Evolutionary conservation across 2,888 invertebrate species (phyloP).

Genomic region (Apotomis turbidana): DNA sequence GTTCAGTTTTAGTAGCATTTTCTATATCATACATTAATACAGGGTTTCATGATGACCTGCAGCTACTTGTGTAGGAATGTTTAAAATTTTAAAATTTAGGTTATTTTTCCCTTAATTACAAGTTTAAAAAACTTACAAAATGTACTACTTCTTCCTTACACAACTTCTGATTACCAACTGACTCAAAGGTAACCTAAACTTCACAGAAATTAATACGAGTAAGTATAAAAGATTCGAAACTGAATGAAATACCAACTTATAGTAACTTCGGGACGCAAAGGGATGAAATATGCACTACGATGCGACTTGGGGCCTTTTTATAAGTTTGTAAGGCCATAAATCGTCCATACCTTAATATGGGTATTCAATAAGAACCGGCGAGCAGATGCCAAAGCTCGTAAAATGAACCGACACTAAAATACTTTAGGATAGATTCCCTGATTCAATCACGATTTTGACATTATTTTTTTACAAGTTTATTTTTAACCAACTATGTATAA

Average conservation of each 20-base stretch:
- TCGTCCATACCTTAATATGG: slow-evolving; percentile 54
- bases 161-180: no score
- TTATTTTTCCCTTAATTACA: no score
- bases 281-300: slow-evolving; percentile 23
- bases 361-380: slow-evolving; percentile 58
- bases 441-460: slow-evolving; percentile 54
- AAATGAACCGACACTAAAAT: slow-evolving; percentile 52
- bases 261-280: slow-evolving; percentile 1
- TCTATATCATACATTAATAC: no score
- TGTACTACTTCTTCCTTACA: no score
- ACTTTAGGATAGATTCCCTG: slow-evolving; percentile 57
- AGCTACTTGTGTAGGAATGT: no score
- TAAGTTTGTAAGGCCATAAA: slow-evolving; percentile 43
- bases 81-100: no score
- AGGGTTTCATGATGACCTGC: no score
- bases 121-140: no score
- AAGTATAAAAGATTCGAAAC: not conserved
- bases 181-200: not conserved
- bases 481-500: not conserved
- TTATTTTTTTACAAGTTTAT: slow-evolving; percentile 25
- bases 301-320: slow-evolving; percentile 9
- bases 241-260: not conserved
- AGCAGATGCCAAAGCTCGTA: slow-evolving; percentile 62
- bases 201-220: not conserved
- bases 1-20: no score